A percentile compares a stretch with the other conserved stretches of the same genome.
Conservation (phyloP, 1,140 invertebrate species). For the Leguminivora glycinivorella region DNA sequence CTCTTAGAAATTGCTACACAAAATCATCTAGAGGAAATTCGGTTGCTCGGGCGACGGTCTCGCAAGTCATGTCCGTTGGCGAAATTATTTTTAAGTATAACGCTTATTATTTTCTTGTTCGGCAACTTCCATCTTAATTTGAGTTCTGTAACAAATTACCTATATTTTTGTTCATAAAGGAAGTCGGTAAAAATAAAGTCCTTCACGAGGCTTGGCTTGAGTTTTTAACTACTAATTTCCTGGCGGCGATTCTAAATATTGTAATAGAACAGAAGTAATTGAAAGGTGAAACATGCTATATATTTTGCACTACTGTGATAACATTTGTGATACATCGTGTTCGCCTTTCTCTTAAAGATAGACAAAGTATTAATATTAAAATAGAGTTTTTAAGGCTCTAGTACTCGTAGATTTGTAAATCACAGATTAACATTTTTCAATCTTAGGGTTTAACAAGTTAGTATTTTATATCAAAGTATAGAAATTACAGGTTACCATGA, state of each 20-base stretch:
- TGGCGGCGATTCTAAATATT: not conserved
- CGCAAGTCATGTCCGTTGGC: conserved; percentile 22
- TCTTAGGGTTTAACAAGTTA: too few relatives aligned
- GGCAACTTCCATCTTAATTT: conserved; percentile 52
- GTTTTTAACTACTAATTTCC: conserved; percentile 10
- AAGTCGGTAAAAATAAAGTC: conserved; percentile 55
- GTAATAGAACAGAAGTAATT: not conserved
- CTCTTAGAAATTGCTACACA: conserved; percentile 16
- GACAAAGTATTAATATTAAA: too few relatives aligned
- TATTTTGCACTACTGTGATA: too few relatives aligned
- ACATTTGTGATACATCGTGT: too few relatives aligned
- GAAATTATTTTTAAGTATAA: conserved; percentile 29
- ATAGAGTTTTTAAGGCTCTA: too few relatives aligned
- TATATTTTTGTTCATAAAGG: conserved; percentile 44
- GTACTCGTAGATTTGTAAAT: too few relatives aligned
- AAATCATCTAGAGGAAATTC: conserved; percentile 13
- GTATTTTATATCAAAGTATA: too few relatives aligned
- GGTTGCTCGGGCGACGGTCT: conserved; percentile 20
- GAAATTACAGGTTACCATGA: too few relatives aligned
- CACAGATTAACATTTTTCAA: too few relatives aligned
- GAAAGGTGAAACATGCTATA: too few relatives aligned
- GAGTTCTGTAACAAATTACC: conserved; percentile 58
- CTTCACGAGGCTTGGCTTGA: conserved; percentile 36
- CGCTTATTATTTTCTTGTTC: conserved; percentile 42
- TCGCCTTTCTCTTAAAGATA: too few relatives aligned